Evolutionary conservation across 92 coral and sea anemone species (phyloP).

Genomic region (Micromussa lordhowensis): DNA sequence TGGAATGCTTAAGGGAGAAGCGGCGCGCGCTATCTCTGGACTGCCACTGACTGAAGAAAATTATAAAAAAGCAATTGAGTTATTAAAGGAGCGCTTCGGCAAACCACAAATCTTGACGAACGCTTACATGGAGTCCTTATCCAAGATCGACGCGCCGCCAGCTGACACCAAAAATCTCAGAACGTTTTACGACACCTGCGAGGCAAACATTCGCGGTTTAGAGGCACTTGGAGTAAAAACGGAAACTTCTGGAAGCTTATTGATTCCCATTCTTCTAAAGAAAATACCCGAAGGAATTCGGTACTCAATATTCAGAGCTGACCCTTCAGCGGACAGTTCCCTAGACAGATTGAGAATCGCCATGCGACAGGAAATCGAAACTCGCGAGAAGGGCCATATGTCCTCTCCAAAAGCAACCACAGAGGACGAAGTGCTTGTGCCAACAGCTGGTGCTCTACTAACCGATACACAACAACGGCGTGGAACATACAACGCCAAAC

Average conservation of each 20-base stretch:
- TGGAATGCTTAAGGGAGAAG: conserved; percentile 59
- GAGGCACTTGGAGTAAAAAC: conserved; percentile 63
- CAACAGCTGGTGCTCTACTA: conserved; percentile 31
- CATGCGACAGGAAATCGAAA: no score
- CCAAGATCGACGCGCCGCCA: conserved; percentile 59
- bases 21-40: conserved; percentile 49
- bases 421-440: conserved; percentile 25
- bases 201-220: conserved; percentile 68
- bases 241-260: conserved; percentile 62
- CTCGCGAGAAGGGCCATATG: conserved; percentile 21
- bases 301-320: conserved; percentile 9
- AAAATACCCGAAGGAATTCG: conserved; percentile 50
- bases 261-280: conserved; percentile 59
- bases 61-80: conserved; percentile 67
- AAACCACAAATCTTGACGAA: conserved; percentile 60
- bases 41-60: conserved; percentile 68
- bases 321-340: no score
- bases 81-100: conserved; percentile 75
- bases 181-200: conserved; percentile 62
- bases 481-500: conserved; percentile 3
- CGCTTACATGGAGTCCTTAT: conserved; percentile 77
- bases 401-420: conserved; percentile 5
- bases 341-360: no score
- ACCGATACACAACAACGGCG: neutral
- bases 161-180: conserved; percentile 57